Percentiles rank a stretch among this genome's conserved stretches.
Evolutionary conservation across 2,888 invertebrate species (phyloP).

Genomic region (Oxycera nigricornis): DNA sequence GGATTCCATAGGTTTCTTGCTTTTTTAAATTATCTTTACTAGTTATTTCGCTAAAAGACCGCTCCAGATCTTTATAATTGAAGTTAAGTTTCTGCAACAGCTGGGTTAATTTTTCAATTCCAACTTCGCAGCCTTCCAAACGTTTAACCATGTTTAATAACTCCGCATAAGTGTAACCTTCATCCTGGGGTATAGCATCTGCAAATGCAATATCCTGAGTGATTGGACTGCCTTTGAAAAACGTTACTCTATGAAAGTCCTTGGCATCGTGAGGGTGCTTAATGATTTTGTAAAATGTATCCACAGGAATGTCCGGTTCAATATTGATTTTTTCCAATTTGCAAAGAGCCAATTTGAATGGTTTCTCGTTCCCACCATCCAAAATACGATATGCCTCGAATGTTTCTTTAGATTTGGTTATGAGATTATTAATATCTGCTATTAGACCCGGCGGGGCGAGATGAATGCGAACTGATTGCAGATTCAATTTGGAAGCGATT

Average conservation of each 20-base stretch:
- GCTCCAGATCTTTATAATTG: not conserved
- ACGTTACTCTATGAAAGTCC: not conserved
- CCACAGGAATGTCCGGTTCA: not conserved
- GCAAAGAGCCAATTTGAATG: constrained; percentile 9
- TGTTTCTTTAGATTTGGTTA: not conserved
- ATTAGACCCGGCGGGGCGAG: not conserved
- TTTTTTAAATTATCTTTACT: not conserved
- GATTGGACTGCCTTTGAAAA: not conserved
- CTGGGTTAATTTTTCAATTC: constrained; percentile 9
- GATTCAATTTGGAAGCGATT: constrained; percentile 14
- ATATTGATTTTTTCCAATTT: constrained; percentile 5
- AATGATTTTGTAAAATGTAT: not conserved
- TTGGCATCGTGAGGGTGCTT: not conserved
- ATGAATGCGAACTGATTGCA: constrained; percentile 7
- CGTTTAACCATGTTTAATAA: not conserved
- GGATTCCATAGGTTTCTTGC: not conserved
- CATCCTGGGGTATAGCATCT: not conserved
- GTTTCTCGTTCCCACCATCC: constrained; percentile 15
- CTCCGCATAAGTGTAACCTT: not conserved
- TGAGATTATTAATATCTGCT: constrained; percentile 1
- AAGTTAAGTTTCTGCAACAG: not conserved
- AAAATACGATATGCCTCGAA: constrained; percentile 16
- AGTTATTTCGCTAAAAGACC: not conserved
- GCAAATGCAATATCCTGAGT: not conserved
- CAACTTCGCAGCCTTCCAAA: constrained; percentile 21